A percentile compares a stretch with the other conserved stretches of the same genome.
Conservation (phyloP, 53 echinoderm and acorn worm genomes). For the Henricia sp. region DNA sequence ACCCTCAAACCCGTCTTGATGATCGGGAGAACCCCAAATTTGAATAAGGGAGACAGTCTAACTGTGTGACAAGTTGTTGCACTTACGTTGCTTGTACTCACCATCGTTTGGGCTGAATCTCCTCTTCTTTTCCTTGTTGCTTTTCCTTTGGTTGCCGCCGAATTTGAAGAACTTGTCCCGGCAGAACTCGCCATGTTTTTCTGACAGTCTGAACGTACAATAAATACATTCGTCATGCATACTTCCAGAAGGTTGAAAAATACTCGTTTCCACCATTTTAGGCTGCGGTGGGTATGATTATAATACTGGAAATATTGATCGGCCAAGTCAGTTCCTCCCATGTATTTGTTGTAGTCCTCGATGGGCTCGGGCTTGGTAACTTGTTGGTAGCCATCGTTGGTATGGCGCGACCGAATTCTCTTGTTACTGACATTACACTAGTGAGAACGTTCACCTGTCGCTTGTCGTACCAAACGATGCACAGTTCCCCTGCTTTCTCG, state of each 20-base stretch:
- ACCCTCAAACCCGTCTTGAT: too few relatives aligned
- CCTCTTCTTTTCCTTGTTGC: too few relatives aligned
- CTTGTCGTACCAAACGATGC: background rate
- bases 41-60: too few relatives aligned
- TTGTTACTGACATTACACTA: background rate
- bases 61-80: too few relatives aligned
- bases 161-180: too few relatives aligned
- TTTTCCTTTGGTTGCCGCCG: too few relatives aligned
- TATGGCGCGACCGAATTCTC: background rate
- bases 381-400: background rate
- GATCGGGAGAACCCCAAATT: too few relatives aligned
- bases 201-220: too few relatives aligned
- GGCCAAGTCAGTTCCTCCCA: conserved; percentile 1
- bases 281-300: background rate
- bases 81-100: too few relatives aligned
- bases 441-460: background rate
- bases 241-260: background rate
- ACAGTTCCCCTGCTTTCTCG: background rate
- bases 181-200: too few relatives aligned
- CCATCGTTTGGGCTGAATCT: too few relatives aligned
- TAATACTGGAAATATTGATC: too few relatives aligned
- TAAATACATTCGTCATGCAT: background rate
- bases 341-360: background rate
- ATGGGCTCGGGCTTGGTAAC: background rate
- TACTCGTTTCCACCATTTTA: background rate